These are phyloP conservation scores for Pseudorectes ferrugineus DNA, from an alignment of 2,113 vertebrate genomes.

Conservation along the genomic window DNA sequence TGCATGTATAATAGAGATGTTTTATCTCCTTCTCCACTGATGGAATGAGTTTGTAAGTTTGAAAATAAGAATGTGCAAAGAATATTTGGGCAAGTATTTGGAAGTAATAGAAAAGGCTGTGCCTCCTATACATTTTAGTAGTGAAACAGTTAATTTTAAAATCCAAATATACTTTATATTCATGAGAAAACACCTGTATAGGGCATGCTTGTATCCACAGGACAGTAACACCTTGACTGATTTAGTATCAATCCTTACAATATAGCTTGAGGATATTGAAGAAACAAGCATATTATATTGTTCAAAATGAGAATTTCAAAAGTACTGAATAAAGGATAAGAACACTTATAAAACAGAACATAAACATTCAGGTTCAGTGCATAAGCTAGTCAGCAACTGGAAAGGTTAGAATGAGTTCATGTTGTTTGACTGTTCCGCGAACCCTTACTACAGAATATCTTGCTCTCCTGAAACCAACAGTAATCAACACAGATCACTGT, in stretches of 20 bases:
- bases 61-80: not conserved
- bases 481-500: not conserved
- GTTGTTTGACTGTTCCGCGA: not conserved
- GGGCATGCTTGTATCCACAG: not conserved
- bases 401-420: not conserved
- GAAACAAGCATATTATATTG: not conserved
- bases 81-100: not conserved
- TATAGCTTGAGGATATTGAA: not conserved
- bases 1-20: not conserved
- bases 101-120: not conserved
- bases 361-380: not conserved
- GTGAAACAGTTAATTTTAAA: not conserved
- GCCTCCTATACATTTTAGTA: not conserved
- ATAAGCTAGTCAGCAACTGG: not conserved
- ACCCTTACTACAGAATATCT: not conserved
- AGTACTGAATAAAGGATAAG: constrained; percentile 1
- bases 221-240: not conserved
- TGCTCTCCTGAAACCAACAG: not conserved
- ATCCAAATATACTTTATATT: not conserved
- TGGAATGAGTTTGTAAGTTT: not conserved
- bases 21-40: not conserved
- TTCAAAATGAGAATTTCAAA: constrained; percentile 10
- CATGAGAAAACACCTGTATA: not conserved
- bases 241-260: not conserved
- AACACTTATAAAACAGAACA: not conserved